Evolutionary conservation across 2,113 vertebrate species (phyloP).

Genomic region (Carassius carassius): DNA sequence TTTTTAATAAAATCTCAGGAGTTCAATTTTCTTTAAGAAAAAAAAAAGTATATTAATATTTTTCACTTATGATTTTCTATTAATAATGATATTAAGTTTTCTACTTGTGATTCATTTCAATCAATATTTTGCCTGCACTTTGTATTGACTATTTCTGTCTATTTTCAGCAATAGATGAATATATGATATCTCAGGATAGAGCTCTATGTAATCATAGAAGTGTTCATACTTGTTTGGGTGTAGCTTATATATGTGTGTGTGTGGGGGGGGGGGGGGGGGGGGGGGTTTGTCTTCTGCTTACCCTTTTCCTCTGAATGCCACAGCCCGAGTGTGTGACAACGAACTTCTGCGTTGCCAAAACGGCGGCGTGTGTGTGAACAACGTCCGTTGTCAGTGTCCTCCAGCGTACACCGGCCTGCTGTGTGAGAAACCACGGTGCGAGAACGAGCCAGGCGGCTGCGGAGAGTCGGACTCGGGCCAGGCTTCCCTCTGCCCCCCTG

Average conservation of each 20-base stretch:
- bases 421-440: slow-evolving; percentile 87
- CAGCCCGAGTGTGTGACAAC: slow-evolving; percentile 96
- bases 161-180: slow-evolving; percentile 34
- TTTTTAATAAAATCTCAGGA: background rate
- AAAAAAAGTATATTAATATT: background rate
- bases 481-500: slow-evolving; percentile 39
- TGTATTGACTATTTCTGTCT: slow-evolving; percentile 47
- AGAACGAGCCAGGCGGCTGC: slow-evolving; percentile 83
- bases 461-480: slow-evolving; percentile 68
- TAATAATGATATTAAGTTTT: slow-evolving; percentile 47
- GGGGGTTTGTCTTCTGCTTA: background rate
- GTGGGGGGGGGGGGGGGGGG: too few relatives aligned
- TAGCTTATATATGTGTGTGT: slow-evolving; percentile 1
- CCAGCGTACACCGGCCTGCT: slow-evolving; percentile 84
- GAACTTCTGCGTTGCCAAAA: slow-evolving; percentile 95
- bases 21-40: background rate
- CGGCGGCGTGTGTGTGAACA: slow-evolving; percentile 89
- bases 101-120: slow-evolving; percentile 48
- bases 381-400: slow-evolving; percentile 87
- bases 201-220: slow-evolving; percentile 28
- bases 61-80: slow-evolving; percentile 33
- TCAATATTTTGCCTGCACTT: slow-evolving; percentile 41
- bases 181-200: slow-evolving; percentile 43
- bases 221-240: slow-evolving; percentile 40
- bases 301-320: slow-evolving; percentile 42